phyloP scores from a whole-genome alignment of 30 jellyfish, hydroid and myxozoan species.

The Clytia hemisphaerica region DNA sequence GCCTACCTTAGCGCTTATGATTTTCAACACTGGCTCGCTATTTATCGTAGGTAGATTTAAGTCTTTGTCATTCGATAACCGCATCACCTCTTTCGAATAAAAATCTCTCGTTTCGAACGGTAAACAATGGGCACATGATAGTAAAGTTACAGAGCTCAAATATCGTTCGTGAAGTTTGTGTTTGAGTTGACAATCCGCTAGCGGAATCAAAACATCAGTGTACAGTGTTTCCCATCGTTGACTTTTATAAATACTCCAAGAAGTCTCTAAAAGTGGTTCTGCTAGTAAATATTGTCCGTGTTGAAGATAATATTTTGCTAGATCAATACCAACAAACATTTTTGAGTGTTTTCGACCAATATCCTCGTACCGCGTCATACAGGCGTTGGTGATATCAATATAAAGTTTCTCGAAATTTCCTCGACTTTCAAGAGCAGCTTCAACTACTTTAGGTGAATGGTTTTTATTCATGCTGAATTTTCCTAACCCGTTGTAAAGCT shows the following conservation, averaged over 20 bases:
- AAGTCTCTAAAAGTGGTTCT: conserved; percentile 43
- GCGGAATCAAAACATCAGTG: conserved; percentile 69
- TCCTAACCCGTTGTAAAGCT: conserved; percentile 35
- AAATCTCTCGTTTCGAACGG: conserved; percentile 32
- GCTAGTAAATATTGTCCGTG: conserved; percentile 47
- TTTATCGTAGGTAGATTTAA: conserved; percentile 13
- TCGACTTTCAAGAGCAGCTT: conserved; percentile 40
- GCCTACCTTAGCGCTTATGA: conserved; percentile 43
- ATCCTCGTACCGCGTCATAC: conserved; percentile 15
- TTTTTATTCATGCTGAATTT: conserved; percentile 25
- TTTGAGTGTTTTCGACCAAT: conserved; percentile 54
- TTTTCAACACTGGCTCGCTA: conserved; percentile 50
- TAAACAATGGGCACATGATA: conserved; percentile 58
- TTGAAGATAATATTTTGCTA: conserved; percentile 56
- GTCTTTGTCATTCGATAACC: conserved; percentile 18
- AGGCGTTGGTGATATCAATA: conserved; percentile 33
- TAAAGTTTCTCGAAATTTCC: conserved; percentile 47
- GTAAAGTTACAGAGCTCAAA: conserved; percentile 54
- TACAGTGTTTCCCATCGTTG: conserved; percentile 60
- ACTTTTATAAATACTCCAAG: conserved; percentile 44
- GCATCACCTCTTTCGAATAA: conserved; percentile 51
- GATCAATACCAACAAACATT: conserved; percentile 46
- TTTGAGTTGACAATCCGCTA: conserved; percentile 56
- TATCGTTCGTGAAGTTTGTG: conserved; percentile 38
- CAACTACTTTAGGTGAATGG: conserved; percentile 10